Conservation (phyloP, 2,797 vertebrate species). For the Betta splendens region DNA sequence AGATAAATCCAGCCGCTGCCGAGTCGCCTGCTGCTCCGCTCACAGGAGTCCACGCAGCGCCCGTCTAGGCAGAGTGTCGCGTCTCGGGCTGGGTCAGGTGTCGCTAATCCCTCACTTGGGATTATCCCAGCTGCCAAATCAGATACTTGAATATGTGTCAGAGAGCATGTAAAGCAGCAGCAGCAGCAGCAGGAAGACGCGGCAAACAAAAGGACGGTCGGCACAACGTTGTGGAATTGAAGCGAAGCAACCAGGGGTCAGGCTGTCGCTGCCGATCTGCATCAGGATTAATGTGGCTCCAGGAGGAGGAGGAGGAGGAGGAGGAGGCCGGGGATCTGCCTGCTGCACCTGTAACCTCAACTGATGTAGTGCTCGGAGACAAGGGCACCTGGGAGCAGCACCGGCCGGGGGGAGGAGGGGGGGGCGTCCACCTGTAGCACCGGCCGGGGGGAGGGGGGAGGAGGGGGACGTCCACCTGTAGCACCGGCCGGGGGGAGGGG, state of each 20-base stretch:
- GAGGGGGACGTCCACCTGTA: conserved; percentile 26
- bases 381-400: conserved; percentile 26
- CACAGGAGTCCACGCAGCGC: background rate
- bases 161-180: conserved; percentile 2
- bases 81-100: conserved; percentile 37
- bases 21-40: background rate
- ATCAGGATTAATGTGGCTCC: conserved; percentile 58
- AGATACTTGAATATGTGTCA: conserved; percentile 30
- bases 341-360: conserved; percentile 59
- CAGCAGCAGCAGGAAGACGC: background rate
- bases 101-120: conserved; percentile 49
- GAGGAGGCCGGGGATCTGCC: conserved; percentile 25
- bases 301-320: conserved; percentile 15
- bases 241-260: conserved; percentile 46
- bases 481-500: conserved; percentile 31
- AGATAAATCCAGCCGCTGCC: background rate
- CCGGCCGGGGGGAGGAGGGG: conserved; percentile 16
- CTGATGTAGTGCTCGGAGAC: conserved; percentile 41
- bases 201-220: conserved; percentile 56
- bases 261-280: conserved; percentile 57
- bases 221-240: conserved; percentile 44
- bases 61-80: background rate
- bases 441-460: conserved; percentile 21
- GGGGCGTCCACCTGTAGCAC: conserved; percentile 33
- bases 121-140: conserved; percentile 32